Evolutionary conservation across 2,797 vertebrate species (phyloP).

Genomic region (Gymnodraco acuticeps): DNA sequence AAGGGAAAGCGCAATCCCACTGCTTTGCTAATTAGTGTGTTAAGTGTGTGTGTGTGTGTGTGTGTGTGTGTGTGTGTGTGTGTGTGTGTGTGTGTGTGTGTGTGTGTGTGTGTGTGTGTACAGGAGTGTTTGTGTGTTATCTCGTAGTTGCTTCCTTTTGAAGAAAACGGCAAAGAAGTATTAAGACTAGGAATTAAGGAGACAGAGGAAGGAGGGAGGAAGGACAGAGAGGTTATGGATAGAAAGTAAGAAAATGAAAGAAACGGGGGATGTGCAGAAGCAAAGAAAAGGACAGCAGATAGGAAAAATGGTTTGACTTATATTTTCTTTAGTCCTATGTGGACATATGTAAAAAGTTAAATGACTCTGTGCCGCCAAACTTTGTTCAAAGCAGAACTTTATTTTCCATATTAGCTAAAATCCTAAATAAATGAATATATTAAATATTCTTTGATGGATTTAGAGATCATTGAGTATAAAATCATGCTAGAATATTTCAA

Average conservation of each 20-base stretch:
- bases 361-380: not conserved
- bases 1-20: conserved; percentile 43
- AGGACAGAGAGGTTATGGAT: not conserved
- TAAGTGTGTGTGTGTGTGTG: conserved; percentile 9
- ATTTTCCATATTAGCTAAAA: not conserved
- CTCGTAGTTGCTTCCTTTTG: conserved; percentile 24
- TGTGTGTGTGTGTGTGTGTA: conserved; percentile 29
- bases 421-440: no score
- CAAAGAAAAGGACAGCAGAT: not conserved
- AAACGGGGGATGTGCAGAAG: not conserved
- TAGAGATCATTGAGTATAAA: not conserved
- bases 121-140: conserved; percentile 20
- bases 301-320: no score
- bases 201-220: not conserved
- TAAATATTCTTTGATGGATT: no score
- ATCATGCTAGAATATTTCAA: not conserved
- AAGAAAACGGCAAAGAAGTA: conserved; percentile 34
- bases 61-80: no score
- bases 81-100: conserved; percentile 33
- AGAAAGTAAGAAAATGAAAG: not conserved
- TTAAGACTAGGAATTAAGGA: conserved; percentile 16
- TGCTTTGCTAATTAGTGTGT: conserved; percentile 54
- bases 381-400: not conserved
- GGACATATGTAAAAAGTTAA: not conserved
- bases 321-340: not conserved